A percentile compares a stretch with the other conserved stretches of the same genome.
Conservation (phyloP, 2,888 invertebrate genomes). For the Trichogramma dendrolimi region DNA sequence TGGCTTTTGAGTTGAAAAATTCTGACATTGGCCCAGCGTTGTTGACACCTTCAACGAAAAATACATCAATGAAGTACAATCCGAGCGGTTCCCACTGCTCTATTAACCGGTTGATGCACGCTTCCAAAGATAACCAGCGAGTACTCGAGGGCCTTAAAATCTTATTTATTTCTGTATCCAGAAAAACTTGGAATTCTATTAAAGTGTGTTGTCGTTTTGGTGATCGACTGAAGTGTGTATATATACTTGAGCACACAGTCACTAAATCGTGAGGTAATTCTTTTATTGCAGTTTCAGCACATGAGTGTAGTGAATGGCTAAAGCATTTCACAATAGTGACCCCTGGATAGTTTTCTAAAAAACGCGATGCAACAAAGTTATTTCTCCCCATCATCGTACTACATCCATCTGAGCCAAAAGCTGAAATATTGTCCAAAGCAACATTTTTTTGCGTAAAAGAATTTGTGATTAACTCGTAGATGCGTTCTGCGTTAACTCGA, state of each 20-base stretch:
- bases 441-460: conserved; percentile 18
- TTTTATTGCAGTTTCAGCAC: conserved; percentile 24
- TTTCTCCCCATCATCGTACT: conserved; percentile 29
- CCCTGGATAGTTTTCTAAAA: conserved; percentile 17
- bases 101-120: conserved; percentile 14
- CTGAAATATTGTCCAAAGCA: conserved; percentile 23
- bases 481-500: conserved; percentile 12
- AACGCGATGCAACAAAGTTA: conserved; percentile 26
- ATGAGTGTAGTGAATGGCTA: conserved; percentile 23
- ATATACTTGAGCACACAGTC: conserved; percentile 10
- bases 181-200: conserved; percentile 14
- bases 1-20: conserved; percentile 5
- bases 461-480: conserved; percentile 15
- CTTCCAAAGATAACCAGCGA: conserved; percentile 23
- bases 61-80: conserved; percentile 10
- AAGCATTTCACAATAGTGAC: conserved; percentile 26
- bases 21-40: not conserved
- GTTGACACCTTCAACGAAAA: not conserved
- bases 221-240: conserved; percentile 17
- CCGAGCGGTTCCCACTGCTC: conserved; percentile 24
- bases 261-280: conserved; percentile 15
- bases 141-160: conserved; percentile 22
- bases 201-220: conserved; percentile 11
- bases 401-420: conserved; percentile 28
- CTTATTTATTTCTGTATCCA: conserved; percentile 18